Percentiles rank a stretch among this genome's conserved stretches.
These are phyloP conservation scores for Steatocranus sp. DNA, from an alignment of 2,797 vertebrate species.

Conservation along the genomic window DNA sequence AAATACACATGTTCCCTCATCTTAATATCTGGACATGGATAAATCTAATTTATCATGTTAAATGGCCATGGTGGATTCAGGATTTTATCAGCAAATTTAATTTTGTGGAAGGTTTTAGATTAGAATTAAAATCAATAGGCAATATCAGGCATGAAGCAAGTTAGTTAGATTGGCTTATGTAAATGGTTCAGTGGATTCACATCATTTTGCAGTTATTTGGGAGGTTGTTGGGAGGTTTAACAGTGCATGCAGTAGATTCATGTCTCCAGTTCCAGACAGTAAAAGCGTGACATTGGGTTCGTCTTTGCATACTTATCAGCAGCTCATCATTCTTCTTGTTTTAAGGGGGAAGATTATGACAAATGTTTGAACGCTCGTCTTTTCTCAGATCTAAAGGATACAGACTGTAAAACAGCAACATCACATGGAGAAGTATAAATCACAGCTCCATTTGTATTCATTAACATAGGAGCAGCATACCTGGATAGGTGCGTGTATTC, in stretches of 20 bases:
- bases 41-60: constrained; percentile 8
- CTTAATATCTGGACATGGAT: not conserved
- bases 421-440: not conserved
- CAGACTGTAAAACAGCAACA: not conserved
- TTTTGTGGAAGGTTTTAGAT: constrained; percentile 2
- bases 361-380: constrained; percentile 18
- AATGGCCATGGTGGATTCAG: not conserved
- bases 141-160: not conserved
- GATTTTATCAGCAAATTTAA: constrained; percentile 12
- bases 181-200: not conserved
- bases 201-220: not conserved
- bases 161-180: not conserved
- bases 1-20: not conserved
- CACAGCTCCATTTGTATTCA: constrained; percentile 15
- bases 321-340: constrained; percentile 3
- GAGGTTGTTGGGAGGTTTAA: not conserved
- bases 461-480: not conserved
- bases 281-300: not conserved
- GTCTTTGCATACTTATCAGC: not conserved
- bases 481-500: constrained; percentile 30
- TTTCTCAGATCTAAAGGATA: not conserved
- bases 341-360: constrained; percentile 20
- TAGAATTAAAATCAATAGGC: not conserved
- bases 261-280: not conserved
- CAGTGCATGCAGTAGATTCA: not conserved